Evolutionary conservation across 1,140 invertebrate species (phyloP), one percentile per base, ranked within the genome.

Genomic region (Potamilus streckersoni): DNA sequence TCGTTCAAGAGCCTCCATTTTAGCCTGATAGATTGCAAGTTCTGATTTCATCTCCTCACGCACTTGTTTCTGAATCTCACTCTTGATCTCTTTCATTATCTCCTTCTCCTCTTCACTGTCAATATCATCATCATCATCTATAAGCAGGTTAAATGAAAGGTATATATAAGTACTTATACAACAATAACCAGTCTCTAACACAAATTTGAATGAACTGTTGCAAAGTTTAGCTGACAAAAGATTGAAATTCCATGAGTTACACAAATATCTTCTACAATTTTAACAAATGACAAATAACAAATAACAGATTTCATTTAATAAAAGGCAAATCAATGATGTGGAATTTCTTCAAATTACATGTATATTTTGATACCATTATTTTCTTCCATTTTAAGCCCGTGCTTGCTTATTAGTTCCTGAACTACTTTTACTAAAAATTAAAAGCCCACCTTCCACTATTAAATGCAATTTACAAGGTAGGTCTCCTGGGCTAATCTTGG

Each of bases 91-190:
- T 69, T 84, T 85, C 78, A 89, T 80, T 1, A 89, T 79, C 61
- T 86, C 85, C 49, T 82, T 82, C 69, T 89, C 88, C 77, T 89
- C 88, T 58, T 89, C 88, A 84, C 83, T 86, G 59, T 83, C 84
- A 60, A 89, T 78, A 62, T 86, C 85, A 78, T 82, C 74, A 6
- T 79, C 84, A 63, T 85, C 84, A 12, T 83, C 80, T 76, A 60
- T 64, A 63, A 23, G 31, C 65, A 38, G 20, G 16, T 49, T 15
- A 14, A 67, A 19, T 38, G 15, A 67, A n/a, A 6, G 20, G 12
- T n/a, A 4, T 4, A 0, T 19, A n/a, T n/a, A 2, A 62, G 20
- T 62, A 62, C 20, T n/a, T 62, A 62, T 62, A 62, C 3, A 4
- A 62, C 0, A 13, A n/a, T 62, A 62, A 62, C 20, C 20, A 62